phyloP scores from a whole-genome alignment of 2,797 vertebrate genomes.

The Chloroceryle amazona region DNA sequence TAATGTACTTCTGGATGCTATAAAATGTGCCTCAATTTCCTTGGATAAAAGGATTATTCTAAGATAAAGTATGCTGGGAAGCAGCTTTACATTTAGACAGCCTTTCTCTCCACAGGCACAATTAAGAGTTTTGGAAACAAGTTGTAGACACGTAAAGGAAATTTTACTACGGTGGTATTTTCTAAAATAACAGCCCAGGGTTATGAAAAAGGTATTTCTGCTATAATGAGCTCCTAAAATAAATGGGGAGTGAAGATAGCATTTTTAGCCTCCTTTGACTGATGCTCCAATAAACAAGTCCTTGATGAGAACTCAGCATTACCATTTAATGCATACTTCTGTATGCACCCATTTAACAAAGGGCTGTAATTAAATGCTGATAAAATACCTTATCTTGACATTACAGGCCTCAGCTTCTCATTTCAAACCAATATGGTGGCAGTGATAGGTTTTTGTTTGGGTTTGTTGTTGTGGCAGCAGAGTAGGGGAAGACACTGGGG shows the following conservation, averaged over 20 bases:
- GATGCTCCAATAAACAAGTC: background rate
- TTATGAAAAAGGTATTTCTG: background rate
- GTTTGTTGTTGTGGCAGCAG: background rate
- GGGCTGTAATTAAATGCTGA: background rate
- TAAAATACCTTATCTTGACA: background rate
- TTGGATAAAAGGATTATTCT: background rate
- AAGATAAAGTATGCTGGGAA: background rate
- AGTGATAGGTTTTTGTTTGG: background rate
- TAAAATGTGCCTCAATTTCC: background rate
- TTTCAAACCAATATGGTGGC: background rate
- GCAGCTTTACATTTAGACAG: background rate
- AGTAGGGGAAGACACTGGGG: background rate
- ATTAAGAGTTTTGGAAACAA: slow-evolving; percentile 9
- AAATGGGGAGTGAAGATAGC: background rate
- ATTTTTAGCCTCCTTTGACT: background rate
- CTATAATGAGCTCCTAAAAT: background rate
- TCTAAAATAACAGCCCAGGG: background rate
- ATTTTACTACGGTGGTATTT: background rate
- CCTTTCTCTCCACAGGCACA: background rate
- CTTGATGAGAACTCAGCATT: background rate
- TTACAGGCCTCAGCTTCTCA: background rate
- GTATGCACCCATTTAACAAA: background rate
- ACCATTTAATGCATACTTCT: background rate
- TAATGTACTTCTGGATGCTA: background rate
- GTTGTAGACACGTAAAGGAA: background rate